Evolutionary conservation across 2,888 invertebrate species (phyloP).

Genomic region (Argyresthia goedartella): DNA sequence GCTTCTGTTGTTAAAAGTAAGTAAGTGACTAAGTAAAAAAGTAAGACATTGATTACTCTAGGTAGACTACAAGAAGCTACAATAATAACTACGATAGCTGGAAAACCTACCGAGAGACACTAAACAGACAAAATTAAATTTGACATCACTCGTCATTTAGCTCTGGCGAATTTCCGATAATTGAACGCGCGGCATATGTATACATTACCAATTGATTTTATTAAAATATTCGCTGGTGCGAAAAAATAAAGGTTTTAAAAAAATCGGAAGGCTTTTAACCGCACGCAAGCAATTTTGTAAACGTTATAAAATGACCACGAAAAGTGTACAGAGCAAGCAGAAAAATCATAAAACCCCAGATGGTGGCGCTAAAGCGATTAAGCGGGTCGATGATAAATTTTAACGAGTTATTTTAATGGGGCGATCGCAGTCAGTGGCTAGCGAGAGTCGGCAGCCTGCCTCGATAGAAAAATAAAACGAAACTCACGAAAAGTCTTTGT

Average conservation of each 20-base stretch:
- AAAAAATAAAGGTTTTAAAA: conserved; percentile 14
- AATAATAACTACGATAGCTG: too few relatives aligned
- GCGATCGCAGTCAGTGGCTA: conserved; percentile 67
- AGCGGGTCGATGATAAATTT: conserved; percentile 71
- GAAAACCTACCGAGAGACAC: too few relatives aligned
- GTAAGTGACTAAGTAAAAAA: too few relatives aligned
- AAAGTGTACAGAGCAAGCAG: conserved; percentile 62
- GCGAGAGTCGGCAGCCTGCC: conserved; percentile 44
- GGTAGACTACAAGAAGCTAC: too few relatives aligned
- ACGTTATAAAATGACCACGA: conserved; percentile 61
- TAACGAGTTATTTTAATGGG: conserved; percentile 72
- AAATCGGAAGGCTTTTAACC: conserved; percentile 32
- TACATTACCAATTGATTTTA: too few relatives aligned
- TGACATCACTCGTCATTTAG: too few relatives aligned
- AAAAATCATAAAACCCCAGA: conserved; percentile 71
- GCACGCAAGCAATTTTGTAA: conserved; percentile 55
- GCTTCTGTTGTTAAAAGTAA: too few relatives aligned
- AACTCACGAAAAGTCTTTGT: conserved; percentile 46
- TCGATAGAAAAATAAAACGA: conserved; percentile 66
- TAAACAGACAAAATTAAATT: too few relatives aligned
- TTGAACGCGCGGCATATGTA: too few relatives aligned
- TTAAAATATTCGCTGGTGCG: not conserved
- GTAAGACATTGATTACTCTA: too few relatives aligned
- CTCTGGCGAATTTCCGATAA: too few relatives aligned
- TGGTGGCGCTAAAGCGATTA: conserved; percentile 70